These are phyloP conservation scores for Mirza zaza DNA, from an alignment of 2,113 vertebrate genomes.

Conservation along the genomic window DNA sequence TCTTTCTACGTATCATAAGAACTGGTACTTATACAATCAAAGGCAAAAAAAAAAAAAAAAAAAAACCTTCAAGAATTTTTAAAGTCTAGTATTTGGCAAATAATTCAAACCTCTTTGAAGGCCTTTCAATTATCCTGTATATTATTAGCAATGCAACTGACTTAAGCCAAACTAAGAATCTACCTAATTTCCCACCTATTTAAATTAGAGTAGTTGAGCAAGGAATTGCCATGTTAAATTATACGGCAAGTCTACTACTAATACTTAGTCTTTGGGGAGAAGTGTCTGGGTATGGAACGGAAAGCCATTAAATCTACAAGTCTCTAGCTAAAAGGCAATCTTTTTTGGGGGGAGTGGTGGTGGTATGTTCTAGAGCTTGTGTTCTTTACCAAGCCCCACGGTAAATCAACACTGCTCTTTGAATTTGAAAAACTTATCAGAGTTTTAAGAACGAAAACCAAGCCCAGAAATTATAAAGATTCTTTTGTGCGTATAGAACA, in stretches of 20 bases:
- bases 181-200: not conserved
- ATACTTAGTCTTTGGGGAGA: not conserved
- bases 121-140: not conserved
- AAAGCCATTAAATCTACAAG: not conserved
- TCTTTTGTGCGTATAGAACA: not conserved
- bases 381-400: not conserved
- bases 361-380: not conserved
- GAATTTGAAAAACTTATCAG: not conserved
- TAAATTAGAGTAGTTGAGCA: not conserved
- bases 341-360: not conserved
- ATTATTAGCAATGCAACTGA: not conserved
- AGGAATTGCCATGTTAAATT: not conserved
- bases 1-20: not conserved
- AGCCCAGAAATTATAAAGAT: not conserved
- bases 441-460: not conserved
- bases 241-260: not conserved
- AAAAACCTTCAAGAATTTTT: not conserved
- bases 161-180: not conserved
- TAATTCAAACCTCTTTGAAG: not conserved
- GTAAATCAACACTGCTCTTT: not conserved
- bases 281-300: not conserved
- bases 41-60: not conserved
- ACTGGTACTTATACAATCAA: not conserved
- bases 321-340: constrained; percentile 32
- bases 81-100: constrained; percentile 40